Conservation (phyloP, 35 echinoderm and acorn worm species). For the Apostichopus californicus region DNA sequence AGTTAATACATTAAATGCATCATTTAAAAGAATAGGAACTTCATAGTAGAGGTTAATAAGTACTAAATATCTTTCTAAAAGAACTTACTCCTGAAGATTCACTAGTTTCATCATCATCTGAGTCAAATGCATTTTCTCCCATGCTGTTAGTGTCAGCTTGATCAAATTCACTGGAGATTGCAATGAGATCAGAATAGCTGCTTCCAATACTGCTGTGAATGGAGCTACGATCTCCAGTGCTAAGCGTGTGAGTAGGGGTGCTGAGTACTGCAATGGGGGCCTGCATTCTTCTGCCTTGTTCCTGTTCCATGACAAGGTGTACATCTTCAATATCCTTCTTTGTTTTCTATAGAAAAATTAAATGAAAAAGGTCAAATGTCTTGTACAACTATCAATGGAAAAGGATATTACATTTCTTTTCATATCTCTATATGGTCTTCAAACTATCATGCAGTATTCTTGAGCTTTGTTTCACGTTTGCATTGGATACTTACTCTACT, state of each 20-base stretch:
- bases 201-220: conserved; percentile 93
- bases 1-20: no score
- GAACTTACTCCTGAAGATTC: conserved; percentile 90
- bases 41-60: no score
- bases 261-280: conserved; percentile 62
- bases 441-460: no score
- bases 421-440: no score
- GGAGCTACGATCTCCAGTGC: conserved; percentile 87
- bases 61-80: background rate
- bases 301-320: conserved; percentile 64
- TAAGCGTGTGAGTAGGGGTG: conserved; percentile 72
- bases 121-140: conserved; percentile 89
- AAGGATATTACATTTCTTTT: no score
- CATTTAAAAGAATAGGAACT: no score
- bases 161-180: conserved; percentile 60
- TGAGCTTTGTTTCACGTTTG: no score
- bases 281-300: conserved; percentile 17
- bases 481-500: no score
- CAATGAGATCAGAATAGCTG: conserved; percentile 80
- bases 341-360: conserved; percentile 50
- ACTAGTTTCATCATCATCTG: conserved; percentile 97
- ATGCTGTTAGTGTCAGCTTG: conserved; percentile 82
- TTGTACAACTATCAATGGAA: no score
- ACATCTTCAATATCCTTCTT: conserved; percentile 76
- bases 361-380: no score